Base-by-base conservation (phyloP, 1,140 invertebrate species). In the Ericerus pela region DNA sequence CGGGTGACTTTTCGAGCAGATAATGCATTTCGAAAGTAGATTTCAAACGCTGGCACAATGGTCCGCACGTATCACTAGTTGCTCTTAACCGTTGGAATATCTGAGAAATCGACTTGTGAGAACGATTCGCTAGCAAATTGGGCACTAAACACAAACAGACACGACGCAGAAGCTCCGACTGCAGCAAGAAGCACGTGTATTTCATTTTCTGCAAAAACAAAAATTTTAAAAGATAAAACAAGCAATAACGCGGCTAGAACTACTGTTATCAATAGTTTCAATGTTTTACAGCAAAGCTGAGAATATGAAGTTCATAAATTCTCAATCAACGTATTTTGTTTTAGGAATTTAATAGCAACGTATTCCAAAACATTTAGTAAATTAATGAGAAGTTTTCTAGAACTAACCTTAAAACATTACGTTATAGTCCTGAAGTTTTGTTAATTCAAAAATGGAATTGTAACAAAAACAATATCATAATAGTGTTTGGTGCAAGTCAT, bases 121-220 rank as follows among this genome's bases (percentile, higher is more conserved):
- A 14, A 22, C 14, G 20, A 47, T 20, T 47, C 26, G 2, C 14
- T 2, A 18, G 8, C 14, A 47, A 14, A 5, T 18, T 24, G 12
- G 41, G 41, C 22, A 24, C 26, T 24, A 47, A 14, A 24, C 26
- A 24, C 2, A 47, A 24, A 16, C 41, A 47, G 8, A 47, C 22
- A 14, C 41, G 41, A 12, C 26, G 22, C 8, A 47, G 41, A 24
- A 47, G 26, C 16, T 47, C 41, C 16, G 41, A 47, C 20, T 47
- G 41, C 20, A 47, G 20, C 20, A 47, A 14, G 10, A 47, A 24
- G 18, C 16, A 47, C 2, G 26, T 24, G 20, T 47, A 47, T 47
- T 47, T 47, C 20, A 47, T 22, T 24, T 47, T 47, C 41, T 47
- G 41, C 8, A 47, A 38, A 47, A 24, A 12, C 22, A 47, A 47